These are phyloP conservation scores for Rhabdornis inornatus DNA, from an alignment of 2,113 vertebrate species.

Conservation along the genomic window DNA sequence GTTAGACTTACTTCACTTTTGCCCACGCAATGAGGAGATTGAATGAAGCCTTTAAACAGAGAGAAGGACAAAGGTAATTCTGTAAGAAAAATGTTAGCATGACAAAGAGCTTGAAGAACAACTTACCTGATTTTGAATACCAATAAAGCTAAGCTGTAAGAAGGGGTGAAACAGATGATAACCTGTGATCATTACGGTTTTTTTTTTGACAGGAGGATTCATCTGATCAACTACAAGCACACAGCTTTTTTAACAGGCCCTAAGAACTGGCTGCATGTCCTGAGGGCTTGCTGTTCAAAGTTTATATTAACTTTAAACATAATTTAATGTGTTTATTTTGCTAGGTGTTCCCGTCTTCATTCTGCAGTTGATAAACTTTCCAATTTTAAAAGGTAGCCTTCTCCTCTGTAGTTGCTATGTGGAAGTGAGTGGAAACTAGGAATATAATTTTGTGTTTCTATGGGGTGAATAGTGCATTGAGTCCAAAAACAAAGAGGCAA, in stretches of 20 bases:
- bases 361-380: not conserved
- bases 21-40: not conserved
- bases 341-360: not conserved
- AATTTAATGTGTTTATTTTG: not conserved
- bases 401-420: not conserved
- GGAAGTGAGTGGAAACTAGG: not conserved
- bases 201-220: not conserved
- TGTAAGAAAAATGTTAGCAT: not conserved
- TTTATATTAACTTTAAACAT: not conserved
- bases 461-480: conserved; percentile 56
- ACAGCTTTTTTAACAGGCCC: not conserved
- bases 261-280: not conserved
- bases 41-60: not conserved
- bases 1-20: not conserved
- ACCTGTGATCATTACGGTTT: not conserved
- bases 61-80: not conserved
- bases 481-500: conserved; percentile 40
- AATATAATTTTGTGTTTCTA: not conserved
- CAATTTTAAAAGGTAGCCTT: not conserved
- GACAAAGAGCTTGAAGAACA: not conserved
- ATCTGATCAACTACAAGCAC: not conserved
- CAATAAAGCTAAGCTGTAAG: not conserved
- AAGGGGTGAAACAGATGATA: not conserved
- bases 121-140: not conserved
- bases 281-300: not conserved